A percentile compares a stretch with the other conserved stretches of the same genome.
Evolutionary conservation across 1,140 invertebrate species (phyloP).

Genomic region (Drosophila lacteicornis): DNA sequence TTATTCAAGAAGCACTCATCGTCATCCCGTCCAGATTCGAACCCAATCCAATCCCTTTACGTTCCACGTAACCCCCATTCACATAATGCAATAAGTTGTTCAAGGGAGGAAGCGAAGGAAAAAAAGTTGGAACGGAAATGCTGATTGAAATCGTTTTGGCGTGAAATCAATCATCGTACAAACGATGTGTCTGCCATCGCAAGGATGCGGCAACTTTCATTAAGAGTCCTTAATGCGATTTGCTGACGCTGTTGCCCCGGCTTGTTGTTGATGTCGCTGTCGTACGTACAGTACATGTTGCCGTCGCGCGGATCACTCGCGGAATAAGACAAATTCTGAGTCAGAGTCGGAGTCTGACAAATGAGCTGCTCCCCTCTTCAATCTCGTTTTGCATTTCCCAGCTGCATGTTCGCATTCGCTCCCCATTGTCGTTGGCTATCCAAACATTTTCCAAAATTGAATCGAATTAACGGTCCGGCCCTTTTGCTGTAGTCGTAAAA

Average conservation of each 20-base stretch:
- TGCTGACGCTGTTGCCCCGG: constrained; percentile 67
- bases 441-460: constrained; percentile 77
- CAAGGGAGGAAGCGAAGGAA: constrained; percentile 21
- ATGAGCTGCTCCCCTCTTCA: constrained; percentile 43
- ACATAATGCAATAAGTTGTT: constrained; percentile 66
- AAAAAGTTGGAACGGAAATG: constrained; percentile 72
- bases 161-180: constrained; percentile 84
- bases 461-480: constrained; percentile 77
- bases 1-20: constrained; percentile 36
- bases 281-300: constrained; percentile 30
- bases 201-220: constrained; percentile 81
- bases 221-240: constrained; percentile 84
- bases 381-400: constrained; percentile 67
- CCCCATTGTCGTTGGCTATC: constrained; percentile 41
- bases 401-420: constrained; percentile 56
- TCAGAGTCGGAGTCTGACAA: constrained; percentile 37
- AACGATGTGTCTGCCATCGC: constrained; percentile 63
- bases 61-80: constrained; percentile 32
- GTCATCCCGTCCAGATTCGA: constrained; percentile 11
- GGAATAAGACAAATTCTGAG: constrained; percentile 64
- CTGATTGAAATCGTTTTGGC: constrained; percentile 84
- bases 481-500: constrained; percentile 79
- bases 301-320: constrained; percentile 38
- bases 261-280: constrained; percentile 30
- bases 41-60: constrained; percentile 33